A percentile compares a stretch with the other conserved stretches of the same genome.
Conservation (phyloP, 2,113 vertebrate species). For the Anguilla japonica region DNA sequence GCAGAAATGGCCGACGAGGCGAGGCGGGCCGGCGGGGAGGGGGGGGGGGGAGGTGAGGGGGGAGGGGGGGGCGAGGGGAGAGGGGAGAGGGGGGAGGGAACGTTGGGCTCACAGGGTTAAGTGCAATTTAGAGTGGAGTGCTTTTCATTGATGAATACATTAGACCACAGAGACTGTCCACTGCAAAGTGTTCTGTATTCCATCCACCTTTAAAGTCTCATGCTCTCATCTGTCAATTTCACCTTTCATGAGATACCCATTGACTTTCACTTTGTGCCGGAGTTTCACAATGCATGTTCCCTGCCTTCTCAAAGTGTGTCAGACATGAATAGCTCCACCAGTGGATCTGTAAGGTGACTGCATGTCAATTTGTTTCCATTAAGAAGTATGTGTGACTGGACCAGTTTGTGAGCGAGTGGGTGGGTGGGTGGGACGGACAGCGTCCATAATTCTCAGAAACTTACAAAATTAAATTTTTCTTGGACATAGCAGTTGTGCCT, state of each 20-base stretch:
- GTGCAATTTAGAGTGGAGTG: conserved; percentile 18
- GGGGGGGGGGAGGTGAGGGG: neutral
- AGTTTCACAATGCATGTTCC: neutral
- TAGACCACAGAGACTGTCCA: neutral
- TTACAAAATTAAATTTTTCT: neutral
- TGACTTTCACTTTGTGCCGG: neutral
- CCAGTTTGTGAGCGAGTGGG: neutral
- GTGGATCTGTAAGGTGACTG: neutral
- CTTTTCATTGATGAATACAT: conserved; percentile 10
- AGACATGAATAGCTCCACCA: neutral
- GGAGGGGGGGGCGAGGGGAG: too few species aligned
- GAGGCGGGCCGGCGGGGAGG: neutral
- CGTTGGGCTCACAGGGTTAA: conserved; percentile 9
- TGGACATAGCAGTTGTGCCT: neutral
- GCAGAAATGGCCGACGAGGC: neutral
- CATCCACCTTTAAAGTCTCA: neutral
- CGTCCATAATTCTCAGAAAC: neutral
- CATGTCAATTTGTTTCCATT: conserved; percentile 5
- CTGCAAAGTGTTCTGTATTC: neutral
- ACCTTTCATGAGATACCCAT: neutral
- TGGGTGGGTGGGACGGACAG: neutral
- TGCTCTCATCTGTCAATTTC: conserved; percentile 10
- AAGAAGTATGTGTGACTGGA: neutral
- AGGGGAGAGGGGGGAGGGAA: neutral
- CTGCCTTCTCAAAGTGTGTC: neutral